These are phyloP conservation scores for Probosciger aterrimus DNA, from an alignment of 2,113 vertebrate species.

Conservation along the genomic window DNA sequence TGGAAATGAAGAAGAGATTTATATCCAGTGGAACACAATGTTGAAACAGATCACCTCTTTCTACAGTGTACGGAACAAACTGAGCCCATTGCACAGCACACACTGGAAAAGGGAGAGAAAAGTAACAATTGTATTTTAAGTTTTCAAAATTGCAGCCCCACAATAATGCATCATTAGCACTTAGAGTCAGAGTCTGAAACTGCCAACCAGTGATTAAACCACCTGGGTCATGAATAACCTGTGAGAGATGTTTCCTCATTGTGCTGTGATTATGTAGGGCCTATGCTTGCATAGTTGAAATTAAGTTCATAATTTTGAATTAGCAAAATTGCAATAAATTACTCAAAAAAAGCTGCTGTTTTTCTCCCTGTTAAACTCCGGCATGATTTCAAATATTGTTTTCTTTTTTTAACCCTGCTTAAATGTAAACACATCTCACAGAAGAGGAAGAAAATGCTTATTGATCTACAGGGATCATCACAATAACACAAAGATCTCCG, in stretches of 20 bases:
- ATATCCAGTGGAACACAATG: not conserved
- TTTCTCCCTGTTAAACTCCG: not conserved
- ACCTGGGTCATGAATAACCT: not conserved
- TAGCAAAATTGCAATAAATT: not conserved
- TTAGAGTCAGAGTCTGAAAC: not conserved
- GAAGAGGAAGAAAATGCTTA: not conserved
- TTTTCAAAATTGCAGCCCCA: not conserved
- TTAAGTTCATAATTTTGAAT: not conserved
- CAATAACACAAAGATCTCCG: not conserved
- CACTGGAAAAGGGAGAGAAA: fast-evolving
- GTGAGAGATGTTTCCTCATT: not conserved
- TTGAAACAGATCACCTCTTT: not conserved
- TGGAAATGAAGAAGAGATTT: not conserved
- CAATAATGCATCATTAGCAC: not conserved
- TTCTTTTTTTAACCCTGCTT: fast-evolving
- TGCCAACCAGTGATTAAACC: not conserved
- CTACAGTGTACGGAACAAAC: not conserved
- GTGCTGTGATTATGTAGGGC: not conserved
- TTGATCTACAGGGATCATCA: not conserved
- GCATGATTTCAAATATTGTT: not conserved
- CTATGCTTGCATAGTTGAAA: not conserved
- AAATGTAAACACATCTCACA: not conserved
- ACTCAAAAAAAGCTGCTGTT: not conserved
- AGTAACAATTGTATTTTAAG: not conserved
- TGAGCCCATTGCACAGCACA: fast-evolving